Conservation (phyloP, 2,797 vertebrate genomes). For the Salmo trutta region DNA sequence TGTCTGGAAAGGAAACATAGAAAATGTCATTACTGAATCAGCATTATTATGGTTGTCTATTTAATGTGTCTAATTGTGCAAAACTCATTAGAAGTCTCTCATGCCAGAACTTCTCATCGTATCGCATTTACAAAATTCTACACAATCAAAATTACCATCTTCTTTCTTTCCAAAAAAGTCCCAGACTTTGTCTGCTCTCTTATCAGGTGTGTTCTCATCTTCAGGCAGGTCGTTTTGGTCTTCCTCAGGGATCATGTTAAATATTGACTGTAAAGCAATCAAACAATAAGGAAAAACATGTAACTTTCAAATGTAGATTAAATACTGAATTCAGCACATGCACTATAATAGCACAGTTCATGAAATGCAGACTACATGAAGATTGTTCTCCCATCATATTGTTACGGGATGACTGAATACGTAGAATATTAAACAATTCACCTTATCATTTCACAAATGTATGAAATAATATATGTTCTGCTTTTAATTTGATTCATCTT, state of each 20-base stretch:
- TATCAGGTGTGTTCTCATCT: conserved; percentile 89
- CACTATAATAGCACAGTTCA: background rate
- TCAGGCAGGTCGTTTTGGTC: conserved; percentile 82
- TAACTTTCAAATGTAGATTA: background rate
- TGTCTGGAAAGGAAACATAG: conserved; percentile 70
- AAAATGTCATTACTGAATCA: background rate
- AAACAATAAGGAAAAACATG: conserved; percentile 7
- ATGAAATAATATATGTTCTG: background rate
- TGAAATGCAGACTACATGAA: background rate
- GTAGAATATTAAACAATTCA: background rate
- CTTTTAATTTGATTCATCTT: background rate
- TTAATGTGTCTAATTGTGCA: background rate
- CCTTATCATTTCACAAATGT: background rate
- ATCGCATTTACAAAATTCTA: background rate
- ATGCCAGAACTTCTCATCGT: background rate
- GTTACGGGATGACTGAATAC: no score
- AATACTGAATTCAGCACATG: background rate
- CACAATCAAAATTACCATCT: conserved; percentile 69
- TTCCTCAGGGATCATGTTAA: conserved; percentile 88
- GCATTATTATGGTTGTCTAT: background rate
- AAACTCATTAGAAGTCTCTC: background rate
- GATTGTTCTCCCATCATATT: background rate
- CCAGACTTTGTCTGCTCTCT: conserved; percentile 90
- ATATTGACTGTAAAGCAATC: conserved; percentile 82
- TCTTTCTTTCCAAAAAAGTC: conserved; percentile 87